These are phyloP conservation scores for Syngnathoides biaculeatus DNA, from an alignment of 2,113 vertebrate species.

Conservation along the genomic window DNA sequence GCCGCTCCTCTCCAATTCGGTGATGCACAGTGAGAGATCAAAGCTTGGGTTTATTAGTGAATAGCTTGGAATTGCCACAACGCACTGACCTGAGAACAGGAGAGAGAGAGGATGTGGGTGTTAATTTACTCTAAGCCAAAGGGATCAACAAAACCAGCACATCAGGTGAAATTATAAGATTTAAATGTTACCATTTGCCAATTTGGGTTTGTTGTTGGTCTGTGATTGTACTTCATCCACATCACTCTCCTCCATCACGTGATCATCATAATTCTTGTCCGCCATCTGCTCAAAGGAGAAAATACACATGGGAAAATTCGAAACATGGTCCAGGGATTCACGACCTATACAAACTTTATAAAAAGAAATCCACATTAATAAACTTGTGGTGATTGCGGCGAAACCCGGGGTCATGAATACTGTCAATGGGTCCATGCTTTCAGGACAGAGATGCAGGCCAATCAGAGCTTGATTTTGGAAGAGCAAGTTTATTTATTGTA, in stretches of 20 bases:
- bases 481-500: too few relatives aligned
- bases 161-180: neutral
- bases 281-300: slow-evolving; percentile 34
- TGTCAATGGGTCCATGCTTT: too few relatives aligned
- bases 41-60: slow-evolving; percentile 62
- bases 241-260: slow-evolving; percentile 29
- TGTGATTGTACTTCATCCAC: slow-evolving; percentile 23
- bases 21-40: slow-evolving; percentile 58
- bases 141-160: neutral
- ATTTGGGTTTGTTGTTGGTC: slow-evolving; percentile 14
- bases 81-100: slow-evolving; percentile 64
- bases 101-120: neutral
- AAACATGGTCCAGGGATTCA: neutral
- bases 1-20: slow-evolving; percentile 57
- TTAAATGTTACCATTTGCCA: slow-evolving; percentile 51
- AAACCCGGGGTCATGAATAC: too few relatives aligned
- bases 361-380: neutral
- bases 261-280: slow-evolving; percentile 6
- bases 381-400: too few relatives aligned
- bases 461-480: too few relatives aligned
- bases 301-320: neutral
- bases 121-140: neutral
- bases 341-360: neutral
- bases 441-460: too few relatives aligned
- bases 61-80: slow-evolving; percentile 49